Base-by-base conservation (phyloP, 30 jellyfish, hydroid and myxozoan genomes). In the Aurelia aurita complex sp. Pacific region DNA sequence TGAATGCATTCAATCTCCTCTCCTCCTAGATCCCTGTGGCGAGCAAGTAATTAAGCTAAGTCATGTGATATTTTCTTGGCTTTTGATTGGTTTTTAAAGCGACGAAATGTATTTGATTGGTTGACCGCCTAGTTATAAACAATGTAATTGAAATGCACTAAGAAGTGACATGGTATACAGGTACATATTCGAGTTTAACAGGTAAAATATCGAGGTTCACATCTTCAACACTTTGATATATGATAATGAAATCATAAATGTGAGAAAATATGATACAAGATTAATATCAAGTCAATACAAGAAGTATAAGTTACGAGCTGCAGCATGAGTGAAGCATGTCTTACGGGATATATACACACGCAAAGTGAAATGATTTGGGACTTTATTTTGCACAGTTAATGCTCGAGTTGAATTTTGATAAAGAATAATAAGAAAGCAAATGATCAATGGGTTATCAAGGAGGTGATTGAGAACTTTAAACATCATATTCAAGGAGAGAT, bases 71-170 rank as follows among this genome's bases (percentile, higher is more conserved):
- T 36, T 35, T 70, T 42, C 23, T 3, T 23, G 57, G 34, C 38
- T 38, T 70, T 70, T 52, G 1, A 70, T 70, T 70, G 80, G 80
- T 57, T 70, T 2, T 10, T 7, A 11, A 3, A 23, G 42, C 12
- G 36, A 46, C 54, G 7, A 13, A 23, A 23, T 6, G 42, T 10
- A 23, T 23, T 66, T 46, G 76, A 66, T 66, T 46, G 64, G 80
- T 70, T 70, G 80, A 42, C 64, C 33, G 80, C 40, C 63, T 57
- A 17, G 23, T 57, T 70, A 32, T 36, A 70, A 70, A 70, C 80
- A 42, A 70, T 32, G 80, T 70, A 70, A 70, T 70, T 70, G 80
- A 70, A 70, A 70, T 70, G 63, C 80, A 70, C 64, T 70, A 70
- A 70, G 46, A 19, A 52, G 63, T 52, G 80, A 70, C 80, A 70